phyloP scores from a whole-genome alignment of 2,113 vertebrate species.

The Sinocyclocheilus anophthalmus region DNA sequence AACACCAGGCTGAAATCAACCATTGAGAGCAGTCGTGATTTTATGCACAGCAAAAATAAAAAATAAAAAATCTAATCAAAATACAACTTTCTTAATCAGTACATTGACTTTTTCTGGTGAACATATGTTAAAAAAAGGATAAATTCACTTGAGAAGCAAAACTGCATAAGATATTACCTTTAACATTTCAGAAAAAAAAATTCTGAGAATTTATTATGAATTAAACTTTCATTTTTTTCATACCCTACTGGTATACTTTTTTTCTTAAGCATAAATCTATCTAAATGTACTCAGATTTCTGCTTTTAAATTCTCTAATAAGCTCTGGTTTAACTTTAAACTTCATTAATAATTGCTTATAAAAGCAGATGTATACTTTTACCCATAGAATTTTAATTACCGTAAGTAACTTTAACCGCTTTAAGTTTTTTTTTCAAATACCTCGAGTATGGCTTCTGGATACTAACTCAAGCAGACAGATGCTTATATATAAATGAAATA shows the following conservation, averaged over 20 bases:
- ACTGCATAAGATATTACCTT: not conserved
- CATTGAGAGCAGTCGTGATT: not conserved
- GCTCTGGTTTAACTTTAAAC: not conserved
- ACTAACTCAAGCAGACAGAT: constrained; percentile 10
- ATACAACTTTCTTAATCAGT: not conserved
- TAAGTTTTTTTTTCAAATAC: not conserved
- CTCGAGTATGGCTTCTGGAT: not conserved
- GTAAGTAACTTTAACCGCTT: not conserved
- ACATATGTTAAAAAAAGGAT: not conserved
- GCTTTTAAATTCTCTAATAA: not conserved
- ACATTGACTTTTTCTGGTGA: not conserved
- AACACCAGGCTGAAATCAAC: not conserved
- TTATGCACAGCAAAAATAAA: not conserved
- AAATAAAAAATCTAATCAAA: not conserved
- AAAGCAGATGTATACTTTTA: not conserved
- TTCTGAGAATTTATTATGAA: not conserved
- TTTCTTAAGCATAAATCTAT: not conserved
- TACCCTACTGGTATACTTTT: not conserved
- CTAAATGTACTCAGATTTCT: not conserved
- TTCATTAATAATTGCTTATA: not conserved
- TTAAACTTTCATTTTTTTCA: not conserved
- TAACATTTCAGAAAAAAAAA: not conserved
- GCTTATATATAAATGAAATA: constrained; percentile 11
- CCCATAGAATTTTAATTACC: not conserved
- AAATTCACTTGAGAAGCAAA: not conserved